Evolutionary conservation across 2,888 invertebrate genomes (phyloP), one percentile per base, ranked within the genome.

Genomic region (Parnassius mnemosyne): DNA sequence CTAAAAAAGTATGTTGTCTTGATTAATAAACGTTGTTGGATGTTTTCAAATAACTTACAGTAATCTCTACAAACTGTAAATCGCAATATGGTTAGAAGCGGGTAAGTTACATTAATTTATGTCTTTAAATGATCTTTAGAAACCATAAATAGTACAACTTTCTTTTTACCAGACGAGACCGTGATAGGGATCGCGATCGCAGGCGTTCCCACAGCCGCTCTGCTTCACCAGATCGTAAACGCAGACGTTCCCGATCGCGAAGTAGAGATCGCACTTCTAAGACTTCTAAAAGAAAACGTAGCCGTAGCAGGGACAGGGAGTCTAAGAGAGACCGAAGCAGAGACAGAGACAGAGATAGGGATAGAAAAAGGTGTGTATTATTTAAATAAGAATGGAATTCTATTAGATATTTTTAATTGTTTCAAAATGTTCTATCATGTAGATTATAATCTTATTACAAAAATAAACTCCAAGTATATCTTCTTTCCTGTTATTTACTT

Each of bases 241-340:
- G 90, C 20, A 90, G 93, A 68, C 87, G 93, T 44, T 91, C 93
- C 9, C 85, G 94, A 46, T 93, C 94, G 0, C 87, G 92, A 53
- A 94, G 94, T 70, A 86, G 93, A 62, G 94, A 94, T 54, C 87
- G 94, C 61, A 81, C 84, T 53, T 86, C 93, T 10, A 94, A 94
- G 77, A 88, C 93, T 34, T 89, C 90, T 13, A 92, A 94, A 66
- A 92, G 94, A 72, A 93, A 94, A 72, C 92, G 94, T 63, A 94
- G 94, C 72, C 92, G 94, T 69, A 95, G 94, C 53, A 89, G 94
- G 65, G 94, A 95, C 13, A 80, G 94, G 49, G 94, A 94, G 12
- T 87, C 93, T 0, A 93, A 93, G 61, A 85, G 93, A 68, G 84
- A 89, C 70, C 87, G 92, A 0, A 93, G 93, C 53, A 84, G 93